Evolutionary conservation across 2,888 invertebrate species (phyloP).

Genomic region (Protophormia terraenovae): DNA sequence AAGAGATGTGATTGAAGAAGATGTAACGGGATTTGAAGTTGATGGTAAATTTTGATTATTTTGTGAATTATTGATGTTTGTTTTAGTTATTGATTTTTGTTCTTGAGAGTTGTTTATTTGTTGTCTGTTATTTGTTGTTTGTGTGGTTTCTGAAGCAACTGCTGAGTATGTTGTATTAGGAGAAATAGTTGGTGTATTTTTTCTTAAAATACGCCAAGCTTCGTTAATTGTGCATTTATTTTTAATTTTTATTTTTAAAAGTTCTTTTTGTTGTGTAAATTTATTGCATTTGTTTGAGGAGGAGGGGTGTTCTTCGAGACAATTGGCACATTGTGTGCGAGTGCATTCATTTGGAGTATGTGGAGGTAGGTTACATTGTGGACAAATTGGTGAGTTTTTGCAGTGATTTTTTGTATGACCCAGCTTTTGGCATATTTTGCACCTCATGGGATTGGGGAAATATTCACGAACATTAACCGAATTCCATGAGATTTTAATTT

Average conservation of each 20-base stretch:
- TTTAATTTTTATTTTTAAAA: not conserved
- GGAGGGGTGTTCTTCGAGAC: not conserved
- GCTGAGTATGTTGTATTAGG: not conserved
- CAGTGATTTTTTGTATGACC: not conserved
- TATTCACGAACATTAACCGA: not conserved
- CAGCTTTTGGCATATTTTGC: not conserved
- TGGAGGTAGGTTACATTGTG: not conserved
- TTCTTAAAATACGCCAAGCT: not conserved
- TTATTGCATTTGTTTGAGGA: not conserved
- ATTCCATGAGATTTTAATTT: not conserved
- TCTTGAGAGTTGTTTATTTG: not conserved
- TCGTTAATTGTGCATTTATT: not conserved
- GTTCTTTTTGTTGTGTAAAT: not conserved
- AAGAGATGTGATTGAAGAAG: not conserved
- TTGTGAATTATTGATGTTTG: not conserved
- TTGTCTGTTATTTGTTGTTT: not conserved
- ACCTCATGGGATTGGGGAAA: not conserved
- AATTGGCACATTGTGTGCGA: not conserved
- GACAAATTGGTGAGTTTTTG: not conserved
- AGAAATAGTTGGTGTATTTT: not conserved
- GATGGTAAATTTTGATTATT: not conserved
- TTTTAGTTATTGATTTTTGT: not conserved
- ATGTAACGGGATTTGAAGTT: not conserved
- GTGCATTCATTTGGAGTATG: not conserved
- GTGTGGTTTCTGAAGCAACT: not conserved